Evolutionary conservation across 2,113 vertebrate genomes (phyloP), one percentile per base, ranked within the genome.

Genomic region (pig (Sus scrofa)): DNA sequence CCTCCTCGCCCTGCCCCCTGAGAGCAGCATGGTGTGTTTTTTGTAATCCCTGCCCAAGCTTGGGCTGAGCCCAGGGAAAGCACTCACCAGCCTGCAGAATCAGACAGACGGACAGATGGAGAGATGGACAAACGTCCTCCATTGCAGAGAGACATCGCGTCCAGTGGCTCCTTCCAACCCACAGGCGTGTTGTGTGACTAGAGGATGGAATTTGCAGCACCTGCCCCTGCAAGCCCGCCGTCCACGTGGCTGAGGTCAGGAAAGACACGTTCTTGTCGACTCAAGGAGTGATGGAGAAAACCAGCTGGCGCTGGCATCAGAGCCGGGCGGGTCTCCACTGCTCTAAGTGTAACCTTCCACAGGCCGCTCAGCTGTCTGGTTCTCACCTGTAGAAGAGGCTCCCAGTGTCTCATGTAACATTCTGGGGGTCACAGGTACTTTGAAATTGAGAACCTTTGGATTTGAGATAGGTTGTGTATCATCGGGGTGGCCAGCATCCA

Each of bases 181-280:
- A 14, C 13, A 22, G 58, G 12, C n/a, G 15, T n/a, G 71, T 19
- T n/a, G 24, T 24, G 14, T 73, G 26, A 22, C 37, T 9, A 1
- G 22, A 32, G 52, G 6, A 6, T 1, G 58, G 9, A 3, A 16
- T 3, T 26, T 70, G 1, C 19, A 0, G 14, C 1, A 4, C 67
- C 78, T 16, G 68, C 11, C 50, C 13, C 20, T 18, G 6, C 39
- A 58, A 2, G 26, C 39, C 18, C 32, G 3, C 74, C 30, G n/a
- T 37, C 18, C n/a, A 2, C 7, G 0, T 26, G 67, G 44, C 27
- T 20, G 3, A 39, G 32, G 27, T 26, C n/a, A 1, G 0, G 54
- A 44, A 1, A 0, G n/a, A 12, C 10, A 6, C 26, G 0, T 19
- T 7, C 14, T 32, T 52, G 50, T 37, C 26, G 56, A n/a, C 68